These are phyloP conservation scores for Hyposmocoma kahamanoa DNA, from an alignment of 1,140 invertebrate species.

Conservation along the genomic window DNA sequence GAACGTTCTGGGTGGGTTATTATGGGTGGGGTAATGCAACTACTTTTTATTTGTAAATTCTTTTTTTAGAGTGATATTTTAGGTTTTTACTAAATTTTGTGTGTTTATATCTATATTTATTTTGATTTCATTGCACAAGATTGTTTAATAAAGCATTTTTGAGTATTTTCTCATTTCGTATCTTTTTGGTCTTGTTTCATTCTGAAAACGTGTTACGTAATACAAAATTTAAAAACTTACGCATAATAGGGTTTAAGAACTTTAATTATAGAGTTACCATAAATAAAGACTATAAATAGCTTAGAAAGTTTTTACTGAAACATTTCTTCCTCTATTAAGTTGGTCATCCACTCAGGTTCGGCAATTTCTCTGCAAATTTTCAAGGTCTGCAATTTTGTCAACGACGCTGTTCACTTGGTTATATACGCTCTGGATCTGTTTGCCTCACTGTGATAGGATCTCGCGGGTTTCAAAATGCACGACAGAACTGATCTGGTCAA, in stretches of 20 bases:
- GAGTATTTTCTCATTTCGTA: neutral
- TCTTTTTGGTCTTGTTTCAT: neutral
- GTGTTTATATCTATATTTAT: constrained; percentile 15
- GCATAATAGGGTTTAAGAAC: no score
- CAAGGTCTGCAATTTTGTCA: constrained; percentile 93
- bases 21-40: no score
- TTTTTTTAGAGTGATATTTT: neutral
- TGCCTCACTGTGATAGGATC: constrained; percentile 96
- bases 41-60: no score
- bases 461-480: constrained; percentile 98
- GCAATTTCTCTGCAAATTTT: no score
- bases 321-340: constrained; percentile 91
- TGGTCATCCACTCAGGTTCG: constrained; percentile 94
- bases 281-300: no score
- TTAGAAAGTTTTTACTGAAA: constrained; percentile 76
- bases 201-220: no score
- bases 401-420: constrained; percentile 98
- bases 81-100: constrained; percentile 5
- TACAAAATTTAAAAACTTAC: no score
- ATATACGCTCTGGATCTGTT: constrained; percentile 96
- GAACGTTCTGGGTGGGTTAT: no score
- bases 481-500: constrained; percentile 98
- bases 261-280: no score
- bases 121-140: constrained; percentile 14
- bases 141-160: constrained; percentile 23